These are phyloP conservation scores for Petrocephalus sullivani DNA, from an alignment of 2,797 vertebrate genomes.

Conservation along the genomic window DNA sequence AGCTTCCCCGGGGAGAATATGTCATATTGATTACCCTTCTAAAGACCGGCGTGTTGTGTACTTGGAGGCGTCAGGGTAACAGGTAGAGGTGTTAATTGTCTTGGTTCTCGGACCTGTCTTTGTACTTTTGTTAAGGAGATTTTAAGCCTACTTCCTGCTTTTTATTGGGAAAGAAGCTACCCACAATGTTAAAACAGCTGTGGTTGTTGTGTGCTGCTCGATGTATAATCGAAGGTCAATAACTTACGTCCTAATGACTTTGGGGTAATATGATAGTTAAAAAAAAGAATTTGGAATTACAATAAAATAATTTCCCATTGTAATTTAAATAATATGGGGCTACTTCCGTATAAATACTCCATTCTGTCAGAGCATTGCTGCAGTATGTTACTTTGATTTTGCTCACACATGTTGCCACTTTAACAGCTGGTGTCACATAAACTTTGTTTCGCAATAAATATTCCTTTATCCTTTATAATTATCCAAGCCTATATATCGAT, in stretches of 20 bases:
- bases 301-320: neutral
- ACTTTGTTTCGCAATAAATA: no score
- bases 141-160: conserved; percentile 13
- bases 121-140: conserved; percentile 24
- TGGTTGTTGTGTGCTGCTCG: conserved; percentile 23
- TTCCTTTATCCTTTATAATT: neutral
- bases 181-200: conserved; percentile 27
- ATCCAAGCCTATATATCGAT: neutral
- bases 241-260: neutral
- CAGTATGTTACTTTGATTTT: no score
- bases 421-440: no score
- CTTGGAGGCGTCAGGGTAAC: conserved; percentile 29
- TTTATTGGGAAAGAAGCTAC: conserved; percentile 21
- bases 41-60: neutral
- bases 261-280: neutral
- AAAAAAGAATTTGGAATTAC: neutral
- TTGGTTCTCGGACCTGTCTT: conserved; percentile 16
- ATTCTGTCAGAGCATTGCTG: no score
- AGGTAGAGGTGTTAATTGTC: conserved; percentile 21
- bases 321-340: neutral
- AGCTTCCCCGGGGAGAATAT: neutral
- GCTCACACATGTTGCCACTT: no score
- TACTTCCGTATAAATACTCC: neutral
- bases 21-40: neutral
- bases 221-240: neutral